Conservation (phyloP, 30 jellyfish, hydroid and myxozoan species). For the Cassiopea xamachana region DNA sequence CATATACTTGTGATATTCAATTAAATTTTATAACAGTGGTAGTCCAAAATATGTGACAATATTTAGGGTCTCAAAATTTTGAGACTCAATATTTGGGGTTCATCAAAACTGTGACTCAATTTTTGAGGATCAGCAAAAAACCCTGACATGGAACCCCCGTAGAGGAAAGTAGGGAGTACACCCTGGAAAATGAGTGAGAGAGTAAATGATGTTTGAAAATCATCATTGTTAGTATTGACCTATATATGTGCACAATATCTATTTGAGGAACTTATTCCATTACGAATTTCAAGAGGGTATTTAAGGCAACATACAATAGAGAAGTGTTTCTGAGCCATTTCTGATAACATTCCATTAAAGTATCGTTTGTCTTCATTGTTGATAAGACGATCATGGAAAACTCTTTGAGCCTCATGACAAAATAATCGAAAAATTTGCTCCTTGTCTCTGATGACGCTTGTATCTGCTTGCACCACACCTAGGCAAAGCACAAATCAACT, state of each 20-base stretch:
- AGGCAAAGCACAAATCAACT: not conserved
- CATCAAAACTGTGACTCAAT: too few species aligned
- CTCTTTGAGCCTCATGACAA: slow-evolving; percentile 94
- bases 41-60: too few species aligned
- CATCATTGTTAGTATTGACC: not conserved
- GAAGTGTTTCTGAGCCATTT: slow-evolving; percentile 91
- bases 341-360: slow-evolving; percentile 83
- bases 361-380: slow-evolving; percentile 86
- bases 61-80: too few species aligned
- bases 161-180: too few species aligned
- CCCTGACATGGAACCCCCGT: too few species aligned
- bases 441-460: slow-evolving; percentile 94
- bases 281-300: not conserved
- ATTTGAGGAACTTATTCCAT: too few species aligned
- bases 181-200: not conserved
- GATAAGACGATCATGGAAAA: slow-evolving; percentile 94
- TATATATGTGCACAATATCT: too few species aligned
- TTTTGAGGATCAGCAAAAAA: too few species aligned
- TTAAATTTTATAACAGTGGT: too few species aligned
- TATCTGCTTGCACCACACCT: slow-evolving; percentile 96
- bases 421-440: slow-evolving; percentile 85
- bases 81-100: too few species aligned
- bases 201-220: not conserved
- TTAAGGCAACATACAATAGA: slow-evolving; percentile 71
- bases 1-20: too few species aligned